Percentiles rank a stretch among this genome's conserved stretches.
phyloP scores from a whole-genome alignment of 2,888 invertebrate genomes.

The Lissocephala sabroskyi region DNA sequence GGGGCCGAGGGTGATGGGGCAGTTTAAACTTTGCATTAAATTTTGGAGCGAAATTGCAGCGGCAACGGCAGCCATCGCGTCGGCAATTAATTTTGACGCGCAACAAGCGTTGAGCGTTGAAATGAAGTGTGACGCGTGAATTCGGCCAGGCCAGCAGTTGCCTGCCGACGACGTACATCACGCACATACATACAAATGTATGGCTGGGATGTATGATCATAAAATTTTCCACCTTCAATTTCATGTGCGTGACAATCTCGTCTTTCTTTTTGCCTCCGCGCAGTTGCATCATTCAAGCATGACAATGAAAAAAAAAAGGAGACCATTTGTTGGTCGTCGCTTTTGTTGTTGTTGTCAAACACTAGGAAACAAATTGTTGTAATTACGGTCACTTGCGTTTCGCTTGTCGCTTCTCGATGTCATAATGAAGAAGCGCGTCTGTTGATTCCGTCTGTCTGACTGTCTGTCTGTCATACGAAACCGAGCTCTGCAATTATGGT shows the following conservation, averaged over 20 bases:
- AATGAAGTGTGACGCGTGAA: conserved; percentile 57
- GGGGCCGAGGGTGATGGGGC: background rate
- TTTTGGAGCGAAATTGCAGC: conserved; percentile 47
- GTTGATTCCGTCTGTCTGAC: conserved; percentile 12
- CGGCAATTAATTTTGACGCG: conserved; percentile 60
- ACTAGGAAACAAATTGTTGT: conserved; percentile 63
- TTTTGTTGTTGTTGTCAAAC: conserved; percentile 43
- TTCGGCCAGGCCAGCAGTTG: conserved; percentile 11
- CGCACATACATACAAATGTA: too few species aligned
- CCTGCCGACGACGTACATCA: too few species aligned
- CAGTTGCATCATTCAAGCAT: conserved; percentile 61
- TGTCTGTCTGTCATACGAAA: background rate
- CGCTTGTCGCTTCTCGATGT: conserved; percentile 61
- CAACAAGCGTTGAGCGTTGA: conserved; percentile 58
- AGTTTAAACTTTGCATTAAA: conserved; percentile 54
- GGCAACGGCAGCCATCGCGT: too few species aligned
- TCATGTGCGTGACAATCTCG: background rate
- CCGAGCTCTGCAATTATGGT: conserved; percentile 53
- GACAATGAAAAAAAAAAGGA: conserved; percentile 49
- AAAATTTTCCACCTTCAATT: too few species aligned
- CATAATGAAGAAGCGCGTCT: conserved; percentile 42
- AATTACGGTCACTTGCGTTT: conserved; percentile 58
- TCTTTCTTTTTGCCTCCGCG: conserved; percentile 28
- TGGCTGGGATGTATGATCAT: too few species aligned
- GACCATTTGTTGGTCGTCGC: conserved; percentile 17